Conservation (phyloP, 2,113 vertebrate species). For the Emydocephalus ijimae region DNA sequence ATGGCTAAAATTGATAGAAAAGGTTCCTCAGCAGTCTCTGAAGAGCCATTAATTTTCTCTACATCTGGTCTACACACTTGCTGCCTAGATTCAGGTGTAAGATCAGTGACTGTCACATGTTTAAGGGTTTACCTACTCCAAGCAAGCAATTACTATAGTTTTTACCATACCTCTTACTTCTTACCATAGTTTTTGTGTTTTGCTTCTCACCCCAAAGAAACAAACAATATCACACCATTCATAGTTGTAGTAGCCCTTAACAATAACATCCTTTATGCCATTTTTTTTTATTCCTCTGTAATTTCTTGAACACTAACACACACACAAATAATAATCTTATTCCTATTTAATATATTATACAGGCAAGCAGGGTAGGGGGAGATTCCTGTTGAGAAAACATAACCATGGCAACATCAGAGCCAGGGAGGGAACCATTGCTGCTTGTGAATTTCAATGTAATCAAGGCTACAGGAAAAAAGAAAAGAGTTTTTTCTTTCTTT, state of each 20-base stretch:
- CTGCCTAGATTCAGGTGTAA: background rate
- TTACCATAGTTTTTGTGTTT: background rate
- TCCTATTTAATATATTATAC: constrained; percentile 2
- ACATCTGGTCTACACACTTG: background rate
- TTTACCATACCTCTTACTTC: too few relatives aligned
- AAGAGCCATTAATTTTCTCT: background rate
- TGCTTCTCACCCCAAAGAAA: background rate
- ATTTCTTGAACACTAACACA: constrained; percentile 7
- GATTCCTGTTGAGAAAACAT: constrained; percentile 27
- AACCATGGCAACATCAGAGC: constrained; percentile 18
- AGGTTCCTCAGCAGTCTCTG: background rate
- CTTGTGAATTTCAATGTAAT: constrained; percentile 1
- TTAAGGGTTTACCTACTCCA: background rate
- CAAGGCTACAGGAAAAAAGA: background rate
- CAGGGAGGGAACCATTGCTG: background rate
- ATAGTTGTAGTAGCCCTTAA: background rate
- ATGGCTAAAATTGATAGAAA: background rate
- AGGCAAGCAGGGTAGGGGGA: background rate
- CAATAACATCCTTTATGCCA: background rate
- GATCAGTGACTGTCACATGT: background rate
- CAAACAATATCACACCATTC: background rate
- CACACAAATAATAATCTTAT: constrained; percentile 1
- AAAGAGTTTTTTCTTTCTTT: background rate
- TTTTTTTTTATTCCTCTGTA: constrained; percentile 11
- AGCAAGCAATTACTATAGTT: background rate